Base-by-base conservation (phyloP, 2,888 invertebrate species). In the Eristalinus aeneus region DNA sequence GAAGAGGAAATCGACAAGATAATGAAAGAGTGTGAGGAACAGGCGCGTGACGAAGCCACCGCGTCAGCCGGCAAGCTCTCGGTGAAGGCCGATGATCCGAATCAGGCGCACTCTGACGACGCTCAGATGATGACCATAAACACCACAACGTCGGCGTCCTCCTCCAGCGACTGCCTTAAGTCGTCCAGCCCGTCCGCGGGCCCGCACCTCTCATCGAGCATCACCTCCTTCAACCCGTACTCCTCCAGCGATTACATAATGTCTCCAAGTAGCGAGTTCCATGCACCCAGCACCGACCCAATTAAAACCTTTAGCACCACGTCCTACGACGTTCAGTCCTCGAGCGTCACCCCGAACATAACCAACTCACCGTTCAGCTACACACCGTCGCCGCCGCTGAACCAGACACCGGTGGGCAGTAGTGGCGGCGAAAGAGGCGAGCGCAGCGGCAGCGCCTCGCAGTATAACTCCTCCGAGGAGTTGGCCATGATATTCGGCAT, bases 381-480 rank as follows among this genome's bases (percentile, higher is more conserved):
- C 82, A 84, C 91, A 75, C 90, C 91, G 10, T 90, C 91, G 77
- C 90, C 92, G 77, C 91, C 92, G 32, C 87, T 91, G 27, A 90
- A 91, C 87, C 83, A 90, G 82, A 92, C 91, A 22, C 90, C 90
- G 60, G 89, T 91, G 79, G 65, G 86, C 72, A 86, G 75, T 69
- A 88, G 79, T 75, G 77, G 80, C 34, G 84, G 73, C 5, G 88
- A 80, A 60, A 84, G 34, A 74, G 89, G 77, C 85, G 89, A 69
- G 84, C 89, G 32, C 90, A 91, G 91, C 32, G 90, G 90, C 11
- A 91, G 91, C 58, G 91, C 91, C 91, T 94, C 94, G 76, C 94
- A 94, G 90, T 95, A 95, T 89, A 95, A 95, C 90, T 95, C 95
- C 11, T 94, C 94, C 65, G 95, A 95, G 90, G 95, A 95, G 90